Evolutionary conservation across 2,113 vertebrate species (phyloP).

Genomic region (Cepphus grylle): DNA sequence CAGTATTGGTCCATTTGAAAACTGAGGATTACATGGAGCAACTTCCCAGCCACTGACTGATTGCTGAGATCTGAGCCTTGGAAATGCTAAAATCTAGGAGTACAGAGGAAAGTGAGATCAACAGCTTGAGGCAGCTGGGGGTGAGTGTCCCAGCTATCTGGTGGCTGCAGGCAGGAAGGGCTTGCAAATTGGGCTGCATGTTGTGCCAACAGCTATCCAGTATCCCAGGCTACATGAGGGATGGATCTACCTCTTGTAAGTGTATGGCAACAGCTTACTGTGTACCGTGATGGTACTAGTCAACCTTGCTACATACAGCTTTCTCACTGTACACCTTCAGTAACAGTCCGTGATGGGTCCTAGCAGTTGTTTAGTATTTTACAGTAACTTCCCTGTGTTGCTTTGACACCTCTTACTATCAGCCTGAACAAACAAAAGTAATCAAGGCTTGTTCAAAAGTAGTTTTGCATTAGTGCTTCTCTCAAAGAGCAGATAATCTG

Average conservation of each 20-base stretch:
- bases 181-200: neutral
- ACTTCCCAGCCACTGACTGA: neutral
- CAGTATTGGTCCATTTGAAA: neutral
- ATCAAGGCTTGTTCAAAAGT: neutral
- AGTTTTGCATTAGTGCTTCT: neutral
- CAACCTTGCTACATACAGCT: neutral
- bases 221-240: fast-evolving
- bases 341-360: neutral
- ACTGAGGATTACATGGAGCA: neutral
- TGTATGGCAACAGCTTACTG: fast-evolving
- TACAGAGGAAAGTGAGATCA: neutral
- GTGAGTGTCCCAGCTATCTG: neutral
- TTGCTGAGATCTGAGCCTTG: neutral
- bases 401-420: neutral
- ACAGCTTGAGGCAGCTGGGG: neutral
- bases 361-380: neutral
- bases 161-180: neutral
- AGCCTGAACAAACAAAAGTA: neutral
- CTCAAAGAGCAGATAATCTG: neutral
- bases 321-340: neutral
- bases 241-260: neutral
- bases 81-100: neutral
- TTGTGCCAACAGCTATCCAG: neutral
- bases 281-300: neutral
- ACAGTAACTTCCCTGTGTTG: neutral